phyloP scores from a whole-genome alignment of 2,113 vertebrate genomes.

The Propithecus coquereli region DNA sequence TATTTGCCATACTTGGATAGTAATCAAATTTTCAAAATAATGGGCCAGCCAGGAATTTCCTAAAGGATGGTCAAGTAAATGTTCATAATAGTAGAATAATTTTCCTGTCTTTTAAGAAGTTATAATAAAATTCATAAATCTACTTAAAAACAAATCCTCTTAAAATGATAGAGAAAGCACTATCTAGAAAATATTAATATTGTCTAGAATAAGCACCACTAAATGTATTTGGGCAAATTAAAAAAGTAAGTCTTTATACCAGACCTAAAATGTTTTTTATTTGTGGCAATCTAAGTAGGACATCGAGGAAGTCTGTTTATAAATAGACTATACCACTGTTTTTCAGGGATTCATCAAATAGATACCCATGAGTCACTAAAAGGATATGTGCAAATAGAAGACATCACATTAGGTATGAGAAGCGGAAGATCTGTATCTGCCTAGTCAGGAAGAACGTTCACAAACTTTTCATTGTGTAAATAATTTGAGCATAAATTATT shows the following conservation, averaged over 20 bases:
- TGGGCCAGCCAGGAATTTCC: background rate
- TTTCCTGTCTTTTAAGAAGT: background rate
- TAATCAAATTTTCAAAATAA: background rate
- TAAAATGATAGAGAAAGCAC: background rate
- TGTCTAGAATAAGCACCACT: background rate
- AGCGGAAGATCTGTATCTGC: background rate
- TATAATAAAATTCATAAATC: background rate
- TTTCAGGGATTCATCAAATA: background rate
- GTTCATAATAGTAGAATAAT: background rate
- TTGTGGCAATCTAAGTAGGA: background rate
- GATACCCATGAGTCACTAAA: background rate
- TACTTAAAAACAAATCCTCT: background rate
- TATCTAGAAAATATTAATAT: background rate
- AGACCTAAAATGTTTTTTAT: background rate
- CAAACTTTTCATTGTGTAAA: background rate
- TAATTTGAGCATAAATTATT: background rate
- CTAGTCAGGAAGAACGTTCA: background rate
- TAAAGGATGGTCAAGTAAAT: background rate
- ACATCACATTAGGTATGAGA: background rate
- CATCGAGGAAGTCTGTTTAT: slow-evolving; percentile 14
- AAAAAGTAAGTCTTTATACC: slow-evolving; percentile 18
- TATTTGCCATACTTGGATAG: background rate
- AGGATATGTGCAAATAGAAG: background rate
- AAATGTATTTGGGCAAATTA: background rate
- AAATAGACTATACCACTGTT: background rate